These are phyloP conservation scores for Heliconius aoede DNA, from an alignment of 2,888 invertebrate species.

Conservation along the genomic window DNA sequence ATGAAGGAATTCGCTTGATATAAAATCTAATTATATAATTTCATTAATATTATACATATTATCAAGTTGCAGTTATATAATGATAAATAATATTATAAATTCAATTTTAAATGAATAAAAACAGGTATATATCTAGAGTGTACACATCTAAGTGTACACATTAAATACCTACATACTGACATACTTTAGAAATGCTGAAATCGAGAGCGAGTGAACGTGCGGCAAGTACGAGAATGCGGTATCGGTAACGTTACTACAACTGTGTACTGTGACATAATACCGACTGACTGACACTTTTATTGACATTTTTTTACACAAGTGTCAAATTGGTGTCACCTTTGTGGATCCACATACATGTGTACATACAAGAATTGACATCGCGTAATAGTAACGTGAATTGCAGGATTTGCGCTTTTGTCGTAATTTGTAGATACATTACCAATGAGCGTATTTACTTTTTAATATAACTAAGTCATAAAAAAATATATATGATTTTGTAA, in stretches of 20 bases:
- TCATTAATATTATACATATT: background rate
- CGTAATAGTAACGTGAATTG: slow-evolving; percentile 42
- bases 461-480: slow-evolving; percentile 28
- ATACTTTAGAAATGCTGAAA: slow-evolving; percentile 33
- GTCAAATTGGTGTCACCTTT: slow-evolving; percentile 46
- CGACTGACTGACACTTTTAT: slow-evolving; percentile 41
- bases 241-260: slow-evolving; percentile 41
- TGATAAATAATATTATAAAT: background rate
- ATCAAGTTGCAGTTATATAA: background rate
- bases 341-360: slow-evolving; percentile 16
- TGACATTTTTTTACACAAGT: slow-evolving; percentile 46
- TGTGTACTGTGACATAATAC: slow-evolving; percentile 43
- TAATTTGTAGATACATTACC: slow-evolving; percentile 10
- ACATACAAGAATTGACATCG: slow-evolving; percentile 21
- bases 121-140: slow-evolving; percentile 12
- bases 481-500: slow-evolving; percentile 23
- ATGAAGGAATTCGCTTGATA: background rate
- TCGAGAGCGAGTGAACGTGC: slow-evolving; percentile 44
- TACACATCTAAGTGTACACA: slow-evolving; percentile 8
- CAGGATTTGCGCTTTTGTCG: slow-evolving; percentile 34
- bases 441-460: slow-evolving; percentile 32
- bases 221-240: slow-evolving; percentile 33
- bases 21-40: background rate
- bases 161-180: slow-evolving; percentile 16
- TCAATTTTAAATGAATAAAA: background rate